phyloP scores from a whole-genome alignment of 1,140 invertebrate species.

The Nilaparvata lugens region DNA sequence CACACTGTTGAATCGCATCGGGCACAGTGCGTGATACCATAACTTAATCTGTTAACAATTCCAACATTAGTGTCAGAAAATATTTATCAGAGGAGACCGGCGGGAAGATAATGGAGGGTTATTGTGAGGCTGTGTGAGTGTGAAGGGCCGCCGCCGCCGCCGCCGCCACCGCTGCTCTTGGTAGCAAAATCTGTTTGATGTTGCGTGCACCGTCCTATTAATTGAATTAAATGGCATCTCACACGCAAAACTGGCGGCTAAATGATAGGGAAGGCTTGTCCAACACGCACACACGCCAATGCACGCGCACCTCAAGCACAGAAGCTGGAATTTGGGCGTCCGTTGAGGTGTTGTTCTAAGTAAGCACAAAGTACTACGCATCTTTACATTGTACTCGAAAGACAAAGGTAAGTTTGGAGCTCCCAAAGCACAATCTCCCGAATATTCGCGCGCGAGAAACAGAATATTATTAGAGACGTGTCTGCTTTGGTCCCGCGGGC shows the following conservation, averaged over 20 bases:
- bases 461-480: too few species aligned
- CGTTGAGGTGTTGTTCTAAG: too few species aligned
- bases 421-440: too few species aligned
- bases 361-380: too few species aligned
- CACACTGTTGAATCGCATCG: too few species aligned
- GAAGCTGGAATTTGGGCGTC: background rate
- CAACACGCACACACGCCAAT: background rate
- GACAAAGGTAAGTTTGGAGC: too few species aligned
- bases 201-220: background rate
- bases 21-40: background rate
- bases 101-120: background rate
- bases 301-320: background rate
- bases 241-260: slow-evolving; percentile 1
- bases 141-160: too few species aligned
- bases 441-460: too few species aligned
- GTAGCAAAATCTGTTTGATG: background rate
- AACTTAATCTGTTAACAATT: slow-evolving; percentile 5
- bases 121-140: too few species aligned
- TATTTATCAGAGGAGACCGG: background rate
- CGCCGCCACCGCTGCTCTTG: background rate
- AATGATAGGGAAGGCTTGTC: background rate
- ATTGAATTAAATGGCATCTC: slow-evolving; percentile 1
- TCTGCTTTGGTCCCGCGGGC: too few species aligned
- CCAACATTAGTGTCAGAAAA: background rate
- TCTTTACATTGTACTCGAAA: too few species aligned